These are phyloP conservation scores for Stenopsyche tienmushanensis DNA, from an alignment of 1,140 invertebrate species.

Conservation along the genomic window DNA sequence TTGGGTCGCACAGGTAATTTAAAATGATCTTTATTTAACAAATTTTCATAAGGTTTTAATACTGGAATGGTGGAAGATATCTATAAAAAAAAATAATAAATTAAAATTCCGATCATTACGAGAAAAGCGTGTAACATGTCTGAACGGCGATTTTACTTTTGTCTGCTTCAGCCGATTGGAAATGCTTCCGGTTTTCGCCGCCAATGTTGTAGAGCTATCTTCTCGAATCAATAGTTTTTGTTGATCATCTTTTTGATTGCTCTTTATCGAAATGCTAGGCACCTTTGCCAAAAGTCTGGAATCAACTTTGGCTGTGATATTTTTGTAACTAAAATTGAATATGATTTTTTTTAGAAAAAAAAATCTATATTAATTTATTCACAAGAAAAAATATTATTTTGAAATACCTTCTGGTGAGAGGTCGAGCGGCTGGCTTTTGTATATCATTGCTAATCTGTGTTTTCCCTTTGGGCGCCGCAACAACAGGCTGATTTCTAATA, in stretches of 20 bases:
- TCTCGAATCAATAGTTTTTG: constrained; percentile 45
- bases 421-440: constrained; percentile 5
- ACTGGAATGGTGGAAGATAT: constrained; percentile 25
- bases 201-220: constrained; percentile 49
- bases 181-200: constrained; percentile 44
- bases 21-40: constrained; percentile 41
- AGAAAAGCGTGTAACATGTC: constrained; percentile 9
- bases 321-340: constrained; percentile 45
- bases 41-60: constrained; percentile 25
- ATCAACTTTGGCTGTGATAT: constrained; percentile 53
- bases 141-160: constrained; percentile 17
- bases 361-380: background rate
- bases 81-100: constrained; percentile 6
- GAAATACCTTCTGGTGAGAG: constrained; percentile 24
- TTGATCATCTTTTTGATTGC: constrained; percentile 42
- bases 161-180: constrained; percentile 23
- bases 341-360: background rate
- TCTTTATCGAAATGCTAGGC: constrained; percentile 42
- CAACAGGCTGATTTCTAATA: constrained; percentile 17
- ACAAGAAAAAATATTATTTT: background rate
- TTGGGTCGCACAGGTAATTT: constrained; percentile 44
- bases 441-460: too few species aligned
- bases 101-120: too few species aligned
- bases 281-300: constrained; percentile 46
- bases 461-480: too few species aligned